phyloP scores from a whole-genome alignment of 53 echinoderm and acorn worm genomes.

The Luidia sarsii region DNA sequence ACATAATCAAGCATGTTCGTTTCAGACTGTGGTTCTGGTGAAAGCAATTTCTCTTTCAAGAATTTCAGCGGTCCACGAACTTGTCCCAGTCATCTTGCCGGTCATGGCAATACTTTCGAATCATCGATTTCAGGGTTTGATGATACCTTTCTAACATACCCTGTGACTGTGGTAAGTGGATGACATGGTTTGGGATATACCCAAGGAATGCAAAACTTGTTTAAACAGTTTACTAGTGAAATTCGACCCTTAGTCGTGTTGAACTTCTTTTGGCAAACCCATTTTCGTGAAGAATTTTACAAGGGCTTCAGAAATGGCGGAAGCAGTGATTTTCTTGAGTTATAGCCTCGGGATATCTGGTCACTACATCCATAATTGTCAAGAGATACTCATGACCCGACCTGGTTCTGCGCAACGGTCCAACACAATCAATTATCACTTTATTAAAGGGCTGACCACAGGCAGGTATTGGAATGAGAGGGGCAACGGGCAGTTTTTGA shows the following conservation, averaged over 20 bases:
- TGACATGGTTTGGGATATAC: slow-evolving; percentile 53
- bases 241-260: slow-evolving; percentile 63
- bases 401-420: slow-evolving; percentile 51
- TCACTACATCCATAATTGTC: slow-evolving; percentile 54
- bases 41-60: slow-evolving; percentile 19
- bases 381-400: slow-evolving; percentile 52
- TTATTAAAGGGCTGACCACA: slow-evolving; percentile 55
- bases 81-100: slow-evolving; percentile 57
- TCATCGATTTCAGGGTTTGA: slow-evolving; percentile 58
- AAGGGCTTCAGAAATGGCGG: slow-evolving; percentile 46
- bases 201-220: slow-evolving; percentile 45
- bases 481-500: slow-evolving; percentile 39
- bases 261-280: slow-evolving; percentile 60
- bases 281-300: slow-evolving; percentile 58
- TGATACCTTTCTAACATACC: slow-evolving; percentile 62
- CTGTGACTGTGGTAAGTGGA: slow-evolving; percentile 61
- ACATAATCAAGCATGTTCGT: neutral
- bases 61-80: slow-evolving; percentile 18
- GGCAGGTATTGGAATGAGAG: slow-evolving; percentile 58
- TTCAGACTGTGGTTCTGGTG: neutral
- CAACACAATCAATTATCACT: slow-evolving; percentile 59
- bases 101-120: slow-evolving; percentile 28
- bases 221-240: slow-evolving; percentile 62
- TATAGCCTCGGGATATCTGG: slow-evolving; percentile 64
- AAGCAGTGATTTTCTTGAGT: slow-evolving; percentile 45